phyloP scores from a whole-genome alignment of 2,113 vertebrate genomes.

The Dryoscopus gambensis region DNA sequence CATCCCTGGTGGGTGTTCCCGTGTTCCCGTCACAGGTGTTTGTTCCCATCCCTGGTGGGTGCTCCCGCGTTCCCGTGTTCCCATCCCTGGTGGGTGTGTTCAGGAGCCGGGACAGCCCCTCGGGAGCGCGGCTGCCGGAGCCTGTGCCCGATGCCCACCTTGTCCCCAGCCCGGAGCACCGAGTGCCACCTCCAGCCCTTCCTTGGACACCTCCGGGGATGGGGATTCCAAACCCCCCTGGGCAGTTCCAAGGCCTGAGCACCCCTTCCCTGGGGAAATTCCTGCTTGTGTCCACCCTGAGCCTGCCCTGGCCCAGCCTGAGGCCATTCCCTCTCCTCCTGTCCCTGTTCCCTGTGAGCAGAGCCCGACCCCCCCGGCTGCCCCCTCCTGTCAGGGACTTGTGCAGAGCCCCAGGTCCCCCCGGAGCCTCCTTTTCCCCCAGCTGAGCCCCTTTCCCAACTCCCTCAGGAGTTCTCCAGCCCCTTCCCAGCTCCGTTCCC shows the following conservation, averaged over 20 bases:
- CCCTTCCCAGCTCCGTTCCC: not conserved
- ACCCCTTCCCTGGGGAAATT: not conserved
- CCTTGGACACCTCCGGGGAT: not conserved
- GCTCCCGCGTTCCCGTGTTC: not conserved
- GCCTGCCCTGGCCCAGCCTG: not conserved
- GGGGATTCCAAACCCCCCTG: not conserved
- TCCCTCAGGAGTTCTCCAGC: not conserved
- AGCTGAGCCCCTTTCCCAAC: not conserved
- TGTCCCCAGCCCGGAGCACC: not conserved
- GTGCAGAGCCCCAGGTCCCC: not conserved
- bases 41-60: no score
- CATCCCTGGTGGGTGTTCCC: not conserved
- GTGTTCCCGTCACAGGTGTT: no score
- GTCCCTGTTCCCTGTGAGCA: not conserved
- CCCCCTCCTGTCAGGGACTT: not conserved
- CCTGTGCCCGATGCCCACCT: not conserved
- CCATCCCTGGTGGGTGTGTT: not conserved
- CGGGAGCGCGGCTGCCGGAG: not conserved
- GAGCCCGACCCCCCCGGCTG: not conserved
- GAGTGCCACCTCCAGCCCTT: not conserved
- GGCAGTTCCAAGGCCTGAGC: not conserved
- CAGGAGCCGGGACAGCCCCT: not conserved
- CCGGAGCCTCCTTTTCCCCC: not conserved
- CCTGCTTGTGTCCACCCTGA: no score
- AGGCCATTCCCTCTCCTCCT: not conserved